Base-by-base conservation (phyloP, 2,113 vertebrate genomes). In the Penelope pileata region DNA sequence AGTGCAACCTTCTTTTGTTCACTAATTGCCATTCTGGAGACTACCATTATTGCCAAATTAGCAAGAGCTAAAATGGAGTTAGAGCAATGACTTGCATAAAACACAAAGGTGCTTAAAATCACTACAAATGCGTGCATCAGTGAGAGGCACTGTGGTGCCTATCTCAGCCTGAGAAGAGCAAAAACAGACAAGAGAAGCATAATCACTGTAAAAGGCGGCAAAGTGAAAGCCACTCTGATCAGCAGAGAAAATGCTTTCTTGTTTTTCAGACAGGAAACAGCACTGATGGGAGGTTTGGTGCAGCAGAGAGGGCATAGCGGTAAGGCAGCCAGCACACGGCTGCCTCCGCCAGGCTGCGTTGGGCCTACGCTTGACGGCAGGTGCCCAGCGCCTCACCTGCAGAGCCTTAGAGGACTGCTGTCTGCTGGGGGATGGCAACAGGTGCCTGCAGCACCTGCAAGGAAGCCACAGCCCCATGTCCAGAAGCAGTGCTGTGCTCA, bases 11-110 rank as follows among this genome's bases (percentile, higher is more conserved):
- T 91, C 82, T 91, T 97, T 96, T 96, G 90, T 94, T 97, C 92
- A 83, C 88, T 96, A 96, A 97, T 84, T 97, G 91, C 82, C 82
- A 85, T 97, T 93, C 87, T 90, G 88, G 86, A 95, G 88, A 86
- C 91, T 88, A 91, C 56, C 70, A 80, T 81, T 96, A 93, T 42
- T 80, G 70, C 48, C 87, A 92, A 93, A 96, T 94, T 66, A 91
- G 48, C 64, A 84, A 95, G 86, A 30, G 69, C 74, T 91, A 95
- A 88, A 34, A 42, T 58, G 81, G 88, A 94, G 88, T 78, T 60
- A 92, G 66, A 95, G 74, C 80, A 94, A 62, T 51, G 75, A 96
- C 90, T 95, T 86, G 68, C 47, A 79, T 4, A 59, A 50, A 91
- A 77, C 69, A 87, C 34, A 64, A 90, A 96, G 70, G 43, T 91